A percentile compares a stretch with the other conserved stretches of the same genome.
phyloP scores from a whole-genome alignment of 2,113 vertebrate species.

The Conger conger region DNA sequence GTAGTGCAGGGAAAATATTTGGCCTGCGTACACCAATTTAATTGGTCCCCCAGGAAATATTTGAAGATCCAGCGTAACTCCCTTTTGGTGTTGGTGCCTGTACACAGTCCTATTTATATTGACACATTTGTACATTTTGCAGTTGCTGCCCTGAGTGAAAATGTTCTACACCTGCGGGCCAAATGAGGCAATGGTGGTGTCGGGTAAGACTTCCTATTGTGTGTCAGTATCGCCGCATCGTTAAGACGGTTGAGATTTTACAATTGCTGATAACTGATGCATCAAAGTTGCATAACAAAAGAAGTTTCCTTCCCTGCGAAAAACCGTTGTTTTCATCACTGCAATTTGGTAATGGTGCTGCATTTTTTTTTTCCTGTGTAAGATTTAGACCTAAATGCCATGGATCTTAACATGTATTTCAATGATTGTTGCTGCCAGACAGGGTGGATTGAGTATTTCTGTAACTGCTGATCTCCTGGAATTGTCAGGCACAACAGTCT shows the following conservation, averaged over 20 bases:
- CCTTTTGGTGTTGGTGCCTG: not conserved
- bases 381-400: no score
- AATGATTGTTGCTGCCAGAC: no score
- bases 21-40: no score
- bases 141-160: conserved; percentile 49
- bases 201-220: conserved; percentile 63
- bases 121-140: not conserved
- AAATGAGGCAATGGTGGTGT: conserved; percentile 95
- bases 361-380: no score
- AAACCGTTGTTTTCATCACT: not conserved
- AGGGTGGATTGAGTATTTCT: no score
- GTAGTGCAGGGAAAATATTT: no score
- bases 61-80: not conserved
- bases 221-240: not conserved
- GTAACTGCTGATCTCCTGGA: no score
- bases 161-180: conserved; percentile 91
- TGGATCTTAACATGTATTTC: no score
- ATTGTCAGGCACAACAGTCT: no score
- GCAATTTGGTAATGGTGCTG: not conserved
- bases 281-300: not conserved
- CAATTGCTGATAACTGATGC: not conserved
- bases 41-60: no score
- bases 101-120: not conserved
- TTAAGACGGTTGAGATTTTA: not conserved
- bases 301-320: not conserved